phyloP scores from a whole-genome alignment of 1,140 invertebrate species.

The Anastrepha ludens region DNA sequence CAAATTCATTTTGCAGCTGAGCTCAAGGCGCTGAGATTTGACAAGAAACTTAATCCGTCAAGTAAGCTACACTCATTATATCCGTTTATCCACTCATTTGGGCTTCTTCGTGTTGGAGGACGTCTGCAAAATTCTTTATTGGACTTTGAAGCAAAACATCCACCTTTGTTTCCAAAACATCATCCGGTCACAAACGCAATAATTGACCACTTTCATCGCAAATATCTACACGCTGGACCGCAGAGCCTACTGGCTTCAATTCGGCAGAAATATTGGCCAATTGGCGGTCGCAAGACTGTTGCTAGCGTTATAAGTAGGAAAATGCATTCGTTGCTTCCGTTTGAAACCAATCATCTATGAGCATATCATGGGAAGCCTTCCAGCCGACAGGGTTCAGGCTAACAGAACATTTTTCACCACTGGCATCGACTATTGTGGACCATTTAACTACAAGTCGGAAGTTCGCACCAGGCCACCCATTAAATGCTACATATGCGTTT shows the following conservation, averaged over 20 bases:
- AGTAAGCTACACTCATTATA: slow-evolving; percentile 53
- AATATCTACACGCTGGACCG: slow-evolving; percentile 54
- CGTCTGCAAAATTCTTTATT: slow-evolving; percentile 60
- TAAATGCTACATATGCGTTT: slow-evolving; percentile 56
- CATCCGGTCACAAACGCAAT: slow-evolving; percentile 43
- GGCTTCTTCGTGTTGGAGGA: slow-evolving; percentile 63
- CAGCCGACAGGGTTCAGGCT: slow-evolving; percentile 7
- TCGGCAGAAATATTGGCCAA: too few relatives aligned
- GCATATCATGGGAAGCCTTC: slow-evolving; percentile 50
- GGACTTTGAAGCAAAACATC: slow-evolving; percentile 54
- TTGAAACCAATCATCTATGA: slow-evolving; percentile 32
- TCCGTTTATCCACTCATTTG: slow-evolving; percentile 61
- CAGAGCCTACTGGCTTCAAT: slow-evolving; percentile 31
- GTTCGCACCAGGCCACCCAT: slow-evolving; percentile 30
- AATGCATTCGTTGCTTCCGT: slow-evolving; percentile 54
- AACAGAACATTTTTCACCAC: slow-evolving; percentile 18
- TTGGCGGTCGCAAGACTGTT: slow-evolving; percentile 51
- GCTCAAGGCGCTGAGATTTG: background rate
- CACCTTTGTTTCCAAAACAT: slow-evolving; percentile 54
- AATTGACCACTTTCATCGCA: slow-evolving; percentile 51
- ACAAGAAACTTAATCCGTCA: slow-evolving; percentile 17
- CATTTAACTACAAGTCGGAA: slow-evolving; percentile 55
- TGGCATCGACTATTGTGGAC: slow-evolving; percentile 55
- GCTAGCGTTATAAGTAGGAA: slow-evolving; percentile 31
- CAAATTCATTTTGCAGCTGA: slow-evolving; percentile 44